Evolutionary conservation across 1,140 invertebrate genomes (phyloP).

Genomic region (Listronotus bonariensis): DNA sequence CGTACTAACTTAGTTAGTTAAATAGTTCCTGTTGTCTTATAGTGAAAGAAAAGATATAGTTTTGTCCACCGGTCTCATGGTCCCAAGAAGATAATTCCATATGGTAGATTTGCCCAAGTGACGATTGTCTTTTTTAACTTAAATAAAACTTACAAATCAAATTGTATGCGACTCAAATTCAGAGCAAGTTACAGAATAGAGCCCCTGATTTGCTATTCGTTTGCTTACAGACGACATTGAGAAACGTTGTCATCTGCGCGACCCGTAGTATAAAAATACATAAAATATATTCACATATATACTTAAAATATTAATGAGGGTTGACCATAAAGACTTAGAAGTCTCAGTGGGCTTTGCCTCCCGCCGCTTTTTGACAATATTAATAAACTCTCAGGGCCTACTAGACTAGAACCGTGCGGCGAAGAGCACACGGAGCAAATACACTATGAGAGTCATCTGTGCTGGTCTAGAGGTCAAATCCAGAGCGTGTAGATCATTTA

Average conservation of each 20-base stretch:
- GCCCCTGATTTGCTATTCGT: too few species aligned
- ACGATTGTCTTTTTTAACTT: too few species aligned
- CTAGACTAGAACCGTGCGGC: constrained; percentile 26
- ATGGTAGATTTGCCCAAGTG: too few species aligned
- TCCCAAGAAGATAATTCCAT: too few species aligned
- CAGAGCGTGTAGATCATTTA: constrained; percentile 19
- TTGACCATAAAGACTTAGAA: constrained; percentile 39
- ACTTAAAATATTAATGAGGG: constrained; percentile 39
- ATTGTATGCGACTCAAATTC: too few species aligned
- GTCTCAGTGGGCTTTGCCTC: constrained; percentile 34
- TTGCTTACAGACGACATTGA: constrained; percentile 18
- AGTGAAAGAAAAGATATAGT: too few species aligned
- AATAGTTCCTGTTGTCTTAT: too few species aligned
- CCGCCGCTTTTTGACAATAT: constrained; percentile 40
- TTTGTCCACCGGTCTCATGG: too few species aligned
- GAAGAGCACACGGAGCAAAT: constrained; percentile 13
- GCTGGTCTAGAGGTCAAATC: constrained; percentile 24
- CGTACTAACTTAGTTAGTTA: too few species aligned
- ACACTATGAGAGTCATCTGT: constrained; percentile 23
- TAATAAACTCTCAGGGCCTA: constrained; percentile 37
- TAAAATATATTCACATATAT: constrained; percentile 31
- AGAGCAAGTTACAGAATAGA: too few species aligned
- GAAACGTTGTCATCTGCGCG: constrained; percentile 33
- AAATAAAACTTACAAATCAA: too few species aligned
- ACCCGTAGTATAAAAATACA: constrained; percentile 12